Evolutionary conservation across 2,888 invertebrate species (phyloP).

Genomic region (Cyrtodaria siliqua): DNA sequence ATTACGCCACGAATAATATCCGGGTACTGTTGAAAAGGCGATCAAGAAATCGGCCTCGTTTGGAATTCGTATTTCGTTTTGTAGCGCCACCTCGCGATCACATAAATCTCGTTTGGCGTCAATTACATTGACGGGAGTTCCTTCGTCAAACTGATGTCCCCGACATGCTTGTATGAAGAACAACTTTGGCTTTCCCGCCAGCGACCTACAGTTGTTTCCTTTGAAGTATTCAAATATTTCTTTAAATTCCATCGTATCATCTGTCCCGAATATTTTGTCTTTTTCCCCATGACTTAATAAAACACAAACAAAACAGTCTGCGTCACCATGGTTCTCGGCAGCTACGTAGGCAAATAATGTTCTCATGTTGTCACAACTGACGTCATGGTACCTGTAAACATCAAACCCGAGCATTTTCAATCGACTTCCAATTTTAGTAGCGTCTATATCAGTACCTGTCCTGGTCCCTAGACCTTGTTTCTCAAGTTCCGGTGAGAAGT

Average conservation of each 20-base stretch:
- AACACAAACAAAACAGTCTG: slow-evolving; percentile 94
- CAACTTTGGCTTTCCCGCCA: slow-evolving; percentile 94
- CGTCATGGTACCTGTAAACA: slow-evolving; percentile 90
- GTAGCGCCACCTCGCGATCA: slow-evolving; percentile 87
- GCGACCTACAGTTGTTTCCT: slow-evolving; percentile 90
- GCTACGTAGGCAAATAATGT: slow-evolving; percentile 87
- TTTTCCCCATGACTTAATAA: slow-evolving; percentile 96
- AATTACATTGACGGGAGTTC: slow-evolving; percentile 66
- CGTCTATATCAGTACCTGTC: slow-evolving; percentile 95
- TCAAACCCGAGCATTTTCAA: slow-evolving; percentile 89
- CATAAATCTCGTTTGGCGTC: slow-evolving; percentile 88
- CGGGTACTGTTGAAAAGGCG: slow-evolving; percentile 84
- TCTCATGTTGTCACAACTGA: slow-evolving; percentile 89
- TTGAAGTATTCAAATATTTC: slow-evolving; percentile 89
- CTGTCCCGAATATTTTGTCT: slow-evolving; percentile 94
- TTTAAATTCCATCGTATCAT: slow-evolving; percentile 94
- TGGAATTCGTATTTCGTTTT: slow-evolving; percentile 87
- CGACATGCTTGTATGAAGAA: slow-evolving; percentile 89
- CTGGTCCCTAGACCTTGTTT: slow-evolving; percentile 76
- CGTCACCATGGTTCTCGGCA: slow-evolving; percentile 91
- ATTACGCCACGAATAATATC: slow-evolving; percentile 84
- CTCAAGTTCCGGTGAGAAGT: slow-evolving; percentile 88
- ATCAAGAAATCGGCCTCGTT: slow-evolving; percentile 84
- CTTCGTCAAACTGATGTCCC: slow-evolving; percentile 77
- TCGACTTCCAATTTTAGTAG: slow-evolving; percentile 90